Conservation (phyloP, 2,888 invertebrate genomes). For the Tigriopus californicus region DNA sequence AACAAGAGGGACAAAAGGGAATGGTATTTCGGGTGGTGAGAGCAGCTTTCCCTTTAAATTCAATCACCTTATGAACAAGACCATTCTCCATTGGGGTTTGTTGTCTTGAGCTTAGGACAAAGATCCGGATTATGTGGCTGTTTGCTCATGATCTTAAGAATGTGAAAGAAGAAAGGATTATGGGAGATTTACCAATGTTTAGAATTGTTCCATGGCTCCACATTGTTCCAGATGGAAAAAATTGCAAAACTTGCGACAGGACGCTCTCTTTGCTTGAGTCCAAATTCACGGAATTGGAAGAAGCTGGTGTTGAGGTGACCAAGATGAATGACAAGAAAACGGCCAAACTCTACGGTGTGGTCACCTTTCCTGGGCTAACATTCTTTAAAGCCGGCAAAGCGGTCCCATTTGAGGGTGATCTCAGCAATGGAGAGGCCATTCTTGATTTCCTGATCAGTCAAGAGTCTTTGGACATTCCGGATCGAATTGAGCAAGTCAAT, state of each 20-base stretch:
- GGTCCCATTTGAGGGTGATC: slow-evolving; percentile 86
- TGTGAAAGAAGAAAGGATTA: too few species aligned
- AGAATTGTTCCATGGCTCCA: not conserved
- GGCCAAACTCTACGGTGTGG: slow-evolving; percentile 88
- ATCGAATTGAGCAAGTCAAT: slow-evolving; percentile 87
- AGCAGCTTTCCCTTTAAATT: too few species aligned
- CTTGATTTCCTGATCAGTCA: slow-evolving; percentile 80
- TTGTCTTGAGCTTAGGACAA: too few species aligned
- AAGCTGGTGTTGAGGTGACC: slow-evolving; percentile 82
- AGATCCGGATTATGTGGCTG: too few species aligned
- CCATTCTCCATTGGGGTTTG: too few species aligned
- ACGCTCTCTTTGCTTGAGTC: slow-evolving; percentile 60
- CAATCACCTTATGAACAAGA: too few species aligned
- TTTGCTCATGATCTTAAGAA: too few species aligned
- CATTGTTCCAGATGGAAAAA: slow-evolving; percentile 22
- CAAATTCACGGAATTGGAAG: slow-evolving; percentile 86
- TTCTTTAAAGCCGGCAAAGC: slow-evolving; percentile 92
- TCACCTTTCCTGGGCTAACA: slow-evolving; percentile 83
- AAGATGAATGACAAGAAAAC: slow-evolving; percentile 90
- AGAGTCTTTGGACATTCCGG: slow-evolving; percentile 84
- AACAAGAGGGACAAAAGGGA: too few species aligned
- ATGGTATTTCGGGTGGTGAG: too few species aligned
- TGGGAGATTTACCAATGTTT: too few species aligned
- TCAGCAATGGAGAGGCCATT: slow-evolving; percentile 85
- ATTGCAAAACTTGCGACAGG: slow-evolving; percentile 24